Conservation (phyloP, 1,140 invertebrate genomes). For the Physella acuta region DNA sequence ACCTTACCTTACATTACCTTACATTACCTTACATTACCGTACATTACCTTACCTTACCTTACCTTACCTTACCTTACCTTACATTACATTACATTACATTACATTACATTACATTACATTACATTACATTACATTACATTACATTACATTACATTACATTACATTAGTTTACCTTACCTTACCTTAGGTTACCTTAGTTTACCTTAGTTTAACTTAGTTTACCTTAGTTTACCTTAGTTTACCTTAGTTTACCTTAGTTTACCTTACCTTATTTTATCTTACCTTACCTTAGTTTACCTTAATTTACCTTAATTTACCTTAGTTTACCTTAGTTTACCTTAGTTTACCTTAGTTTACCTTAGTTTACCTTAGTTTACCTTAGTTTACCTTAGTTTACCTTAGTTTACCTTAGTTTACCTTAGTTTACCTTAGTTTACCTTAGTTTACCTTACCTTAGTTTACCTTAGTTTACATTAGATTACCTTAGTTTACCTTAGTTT, state of each 20-base stretch:
- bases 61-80: no score
- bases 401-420: background rate
- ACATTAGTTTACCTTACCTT: slow-evolving; percentile 11
- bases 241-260: background rate
- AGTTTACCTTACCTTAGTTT: background rate
- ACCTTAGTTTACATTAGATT: background rate
- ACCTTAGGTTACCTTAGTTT: slow-evolving; percentile 2
- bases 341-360: background rate
- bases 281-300: no score
- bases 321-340: no score
- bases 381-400: slow-evolving; percentile 9
- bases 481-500: slow-evolving; percentile 2
- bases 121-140: no score
- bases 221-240: background rate
- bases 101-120: no score
- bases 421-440: background rate
- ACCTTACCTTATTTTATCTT: slow-evolving; percentile 17
- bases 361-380: slow-evolving; percentile 4
- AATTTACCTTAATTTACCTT: no score
- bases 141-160: no score
- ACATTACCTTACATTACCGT: no score
- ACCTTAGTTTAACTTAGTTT: background rate
- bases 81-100: no score
- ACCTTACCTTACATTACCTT: no score
- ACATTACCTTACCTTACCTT: no score